Conservation (phyloP, 2,797 vertebrate genomes). For the Chaetodon trifasciatus region DNA sequence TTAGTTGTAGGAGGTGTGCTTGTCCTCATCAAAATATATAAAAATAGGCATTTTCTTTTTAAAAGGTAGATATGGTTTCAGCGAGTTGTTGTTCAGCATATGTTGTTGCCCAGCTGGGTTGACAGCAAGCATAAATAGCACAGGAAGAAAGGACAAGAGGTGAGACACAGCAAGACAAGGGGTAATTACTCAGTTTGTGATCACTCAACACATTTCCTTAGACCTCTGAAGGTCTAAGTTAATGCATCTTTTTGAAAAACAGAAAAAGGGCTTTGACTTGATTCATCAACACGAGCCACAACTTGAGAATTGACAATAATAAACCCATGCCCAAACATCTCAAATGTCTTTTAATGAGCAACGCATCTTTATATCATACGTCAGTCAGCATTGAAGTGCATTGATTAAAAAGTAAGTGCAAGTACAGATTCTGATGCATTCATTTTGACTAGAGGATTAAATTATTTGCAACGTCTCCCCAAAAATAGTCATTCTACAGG, state of each 20-base stretch:
- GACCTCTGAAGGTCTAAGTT: conserved; percentile 42
- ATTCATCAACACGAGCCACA: conserved; percentile 69
- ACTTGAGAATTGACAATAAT: conserved; percentile 75
- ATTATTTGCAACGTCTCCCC: conserved; percentile 81
- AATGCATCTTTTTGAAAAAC: conserved; percentile 53
- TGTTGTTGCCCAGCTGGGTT: conserved; percentile 64
- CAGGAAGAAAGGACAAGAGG: conserved; percentile 63
- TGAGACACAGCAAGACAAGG: conserved; percentile 71
- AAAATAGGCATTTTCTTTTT: conserved; percentile 86
- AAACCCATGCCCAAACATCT: conserved; percentile 84
- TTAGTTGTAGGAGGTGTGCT: conserved; percentile 83
- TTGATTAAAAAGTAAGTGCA: conserved; percentile 88
- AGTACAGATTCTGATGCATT: conserved; percentile 88
- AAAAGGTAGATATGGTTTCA: conserved; percentile 80
- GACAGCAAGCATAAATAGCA: conserved; percentile 76
- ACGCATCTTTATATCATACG: conserved; percentile 84
- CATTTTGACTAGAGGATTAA: conserved; percentile 84
- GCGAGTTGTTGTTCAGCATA: conserved; percentile 70
- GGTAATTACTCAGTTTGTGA: conserved; percentile 56
- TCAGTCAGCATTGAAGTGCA: conserved; percentile 88
- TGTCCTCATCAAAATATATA: conserved; percentile 86
- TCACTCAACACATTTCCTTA: conserved; percentile 46
- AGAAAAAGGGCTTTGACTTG: conserved; percentile 59
- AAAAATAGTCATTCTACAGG: conserved; percentile 83
- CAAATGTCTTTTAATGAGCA: conserved; percentile 84